Base-by-base conservation (phyloP, 2,888 invertebrate species). In the Melanotus villosus region DNA sequence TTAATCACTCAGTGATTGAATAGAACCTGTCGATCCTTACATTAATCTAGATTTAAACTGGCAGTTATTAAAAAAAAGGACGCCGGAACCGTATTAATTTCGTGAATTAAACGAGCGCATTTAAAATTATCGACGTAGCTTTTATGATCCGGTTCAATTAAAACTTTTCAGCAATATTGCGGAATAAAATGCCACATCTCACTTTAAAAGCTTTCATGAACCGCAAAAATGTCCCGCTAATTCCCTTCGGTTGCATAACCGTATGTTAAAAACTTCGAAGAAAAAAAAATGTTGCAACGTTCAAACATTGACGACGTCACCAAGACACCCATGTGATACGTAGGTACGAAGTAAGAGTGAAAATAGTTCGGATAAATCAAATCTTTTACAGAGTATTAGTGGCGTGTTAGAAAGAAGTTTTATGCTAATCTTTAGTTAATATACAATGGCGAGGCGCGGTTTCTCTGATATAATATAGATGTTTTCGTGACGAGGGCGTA, bases 361-460 rank as follows among this genome's bases (percentile, higher is more conserved):
- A 62, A 62, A 62, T 50, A 52, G 18, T 23, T 47, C 43, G 45
- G 34, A 16, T 36, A 21, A 45, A 60, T 34, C 30, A 60, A 38
- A 47, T 47, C 47, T 41, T 26, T 14, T 43, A 41, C 41, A 18
- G 14, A 18, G 18, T 32, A 19, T 38, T 52, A 19, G 14, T 52
- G n/a, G 1, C 38, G 50, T 38, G 16, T 16, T 50, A 50, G 47
- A 62, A 50, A 36, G 16, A 50, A 34, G 26, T 41, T 59, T 60
- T 41, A 43, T 59, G 43, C 52, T 21, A 60, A 34, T 52, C 41
- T 43, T 21, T 21, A 16, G 64, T 68, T 68, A 71, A 75, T 66
- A 75, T 67, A 77, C 76, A 77, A 77, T 77, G 60, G 73, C 41
- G 72, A 76, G 77, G 77, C 76, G 77, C 72, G 73, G 75, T 72